phyloP scores from a whole-genome alignment of 2,888 invertebrate genomes.

The Macropis europaea region DNA sequence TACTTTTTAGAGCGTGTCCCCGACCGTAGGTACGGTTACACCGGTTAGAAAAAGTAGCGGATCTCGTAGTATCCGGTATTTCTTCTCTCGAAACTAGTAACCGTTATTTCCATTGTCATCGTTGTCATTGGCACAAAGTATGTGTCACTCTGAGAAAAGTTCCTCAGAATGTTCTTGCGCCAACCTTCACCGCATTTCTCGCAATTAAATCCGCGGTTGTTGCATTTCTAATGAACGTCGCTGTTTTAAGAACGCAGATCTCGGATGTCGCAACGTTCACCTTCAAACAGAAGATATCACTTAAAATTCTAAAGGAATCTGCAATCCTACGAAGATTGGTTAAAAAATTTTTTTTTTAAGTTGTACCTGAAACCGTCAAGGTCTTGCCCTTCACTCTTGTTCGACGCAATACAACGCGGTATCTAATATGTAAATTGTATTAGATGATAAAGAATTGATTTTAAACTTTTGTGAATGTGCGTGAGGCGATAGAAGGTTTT shows the following conservation, averaged over 20 bases:
- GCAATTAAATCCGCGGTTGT: conserved; percentile 45
- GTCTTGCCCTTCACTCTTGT: no score
- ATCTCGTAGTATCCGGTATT: conserved; percentile 26
- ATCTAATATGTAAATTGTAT: no score
- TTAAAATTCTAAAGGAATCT: background rate
- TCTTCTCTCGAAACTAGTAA: conserved; percentile 20
- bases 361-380: no score
- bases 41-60: conserved; percentile 12
- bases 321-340: background rate
- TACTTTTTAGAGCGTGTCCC: conserved; percentile 23
- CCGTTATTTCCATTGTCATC: conserved; percentile 36
- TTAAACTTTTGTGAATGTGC: no score
- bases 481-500: no score
- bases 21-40: conserved; percentile 10
- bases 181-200: conserved; percentile 51
- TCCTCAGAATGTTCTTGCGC: conserved; percentile 30
- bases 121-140: conserved; percentile 4
- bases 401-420: no score
- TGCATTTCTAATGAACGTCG: conserved; percentile 37
- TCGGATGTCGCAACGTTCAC: conserved; percentile 11
- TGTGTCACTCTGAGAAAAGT: conserved; percentile 35
- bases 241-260: conserved; percentile 32
- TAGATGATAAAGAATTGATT: no score
- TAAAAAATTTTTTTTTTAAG: no score
- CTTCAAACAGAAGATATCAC: conserved; percentile 15